Evolutionary conservation across 1,140 invertebrate species (phyloP), one percentile per base, ranked within the genome.

Genomic region (Andricus grossulariae): DNA sequence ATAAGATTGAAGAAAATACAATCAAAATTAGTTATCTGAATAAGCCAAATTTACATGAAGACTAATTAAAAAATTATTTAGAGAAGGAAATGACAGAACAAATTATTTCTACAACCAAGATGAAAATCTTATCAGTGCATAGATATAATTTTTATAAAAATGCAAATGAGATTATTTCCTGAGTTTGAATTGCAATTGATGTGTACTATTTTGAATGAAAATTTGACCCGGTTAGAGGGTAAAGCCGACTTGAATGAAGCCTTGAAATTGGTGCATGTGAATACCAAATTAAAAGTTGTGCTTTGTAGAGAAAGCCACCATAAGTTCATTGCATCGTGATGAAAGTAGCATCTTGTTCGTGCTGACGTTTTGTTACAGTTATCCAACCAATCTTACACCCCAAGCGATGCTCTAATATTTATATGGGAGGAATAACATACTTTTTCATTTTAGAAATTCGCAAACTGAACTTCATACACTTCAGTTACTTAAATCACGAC

Each of bases 251-350:
- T 39, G 60, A 39, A 32, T 39, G 13, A 66, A 66, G 39, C 60
- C 32, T 66, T 66, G 60, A 66, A 66, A 66, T 25, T 32, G 25
- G 25, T 66, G 60, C 60, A 32, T 66, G 60, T 45, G 60, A 39
- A 66, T 16, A 32, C 16, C 25, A 66, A 66, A 66, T 66, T 66
- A 66, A 66, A 66, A 66, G 60, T 66, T 66, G 6, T 32, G n/a
- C 60, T 66, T 66, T 66, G 10, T 39, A 32, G 60, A 16, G 60
- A 66, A 66, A 66, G 60, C 10, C 19, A 19, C n/a, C n/a, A 54
- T 19, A 54, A 19, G 52, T 66, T 66, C 32, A 66, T 66, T 66
- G 57, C 25, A 66, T 66, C 16, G 5, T 32, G 32, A 54, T 18
- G 10, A 54, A 19, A 11, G 16, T n/a, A 54, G 18, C n/a, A 54